Evolutionary conservation across 2,113 vertebrate genomes (phyloP), one percentile per base, ranked within the genome.

Genomic region (Lamprologus speciosus): DNA sequence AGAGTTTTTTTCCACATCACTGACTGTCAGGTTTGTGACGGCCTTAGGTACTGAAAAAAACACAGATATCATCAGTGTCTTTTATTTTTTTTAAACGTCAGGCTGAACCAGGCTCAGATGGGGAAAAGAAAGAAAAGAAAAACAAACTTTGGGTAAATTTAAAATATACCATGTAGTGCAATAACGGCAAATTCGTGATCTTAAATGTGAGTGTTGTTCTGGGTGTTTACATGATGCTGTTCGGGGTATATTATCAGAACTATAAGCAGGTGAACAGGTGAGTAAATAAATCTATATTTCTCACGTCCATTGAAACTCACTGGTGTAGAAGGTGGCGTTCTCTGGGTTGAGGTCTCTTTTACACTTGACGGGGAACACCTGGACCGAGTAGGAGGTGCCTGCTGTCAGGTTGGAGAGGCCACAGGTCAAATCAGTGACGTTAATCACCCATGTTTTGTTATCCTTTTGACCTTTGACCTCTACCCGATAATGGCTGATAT

Each of bases 351-450:
- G 91, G 17, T 88, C 50, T 83, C 96, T 85, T 0, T 0, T 1
- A 82, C 96, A 96, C 79, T 95, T 96, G 0, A 96, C 45, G 0
- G 96, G 55, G 65, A 95, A 89, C n/a, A 96, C 95, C 81, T 91
- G 50, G 47, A 95, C 51, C 0, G 2, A 8, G 85, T 95, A 92
- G 6, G 0, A 1, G 5, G 79, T 89, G 10, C 96, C 96, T 10
- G 90, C 1, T 1, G 60, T 94, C 82, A 96, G 91, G 47, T 17
- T 6, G 2, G 0, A 2, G 1, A 95, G 51, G 5, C 21, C 1
- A 4, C 11, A 4, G 51, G 35, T 89, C 81, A 89, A 13, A 33
- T 6, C 1, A 3, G 4, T 50, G 4, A 1, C 0, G 1, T 8
- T 55, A 3, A 1, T 0, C 2, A 1, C 21, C 19, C 1, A 1